phyloP scores from a whole-genome alignment of 2,797 vertebrate species.

The Allobates femoralis region DNA sequence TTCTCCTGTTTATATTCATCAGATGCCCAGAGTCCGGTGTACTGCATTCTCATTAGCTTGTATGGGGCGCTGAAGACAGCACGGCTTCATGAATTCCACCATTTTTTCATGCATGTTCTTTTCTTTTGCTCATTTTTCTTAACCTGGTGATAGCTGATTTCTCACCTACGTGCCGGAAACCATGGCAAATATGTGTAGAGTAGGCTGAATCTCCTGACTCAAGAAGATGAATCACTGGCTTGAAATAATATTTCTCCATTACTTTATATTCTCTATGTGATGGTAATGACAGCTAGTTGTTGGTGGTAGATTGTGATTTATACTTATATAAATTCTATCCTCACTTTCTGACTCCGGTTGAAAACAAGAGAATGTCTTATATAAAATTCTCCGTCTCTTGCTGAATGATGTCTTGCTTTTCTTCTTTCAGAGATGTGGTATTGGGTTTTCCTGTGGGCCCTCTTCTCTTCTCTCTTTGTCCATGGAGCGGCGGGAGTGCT shows the following conservation, averaged over 20 bases:
- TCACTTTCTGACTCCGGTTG: background rate
- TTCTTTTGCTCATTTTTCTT: background rate
- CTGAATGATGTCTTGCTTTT: conserved; percentile 37
- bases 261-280: background rate
- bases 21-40: too few relatives aligned
- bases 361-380: background rate
- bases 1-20: background rate
- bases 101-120: background rate
- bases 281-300: conserved; percentile 10
- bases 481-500: conserved; percentile 90
- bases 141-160: background rate
- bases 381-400: background rate
- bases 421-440: conserved; percentile 92
- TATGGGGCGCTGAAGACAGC: background rate
- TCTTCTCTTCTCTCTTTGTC: conserved; percentile 96
- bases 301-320: background rate
- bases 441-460: conserved; percentile 98
- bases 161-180: background rate
- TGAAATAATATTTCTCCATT: conserved; percentile 30
- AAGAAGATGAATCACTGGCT: conserved; percentile 32
- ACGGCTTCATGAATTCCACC: background rate
- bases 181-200: background rate
- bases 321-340: background rate
- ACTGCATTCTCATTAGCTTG: too few relatives aligned
- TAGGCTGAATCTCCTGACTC: conserved; percentile 1